These are phyloP conservation scores for Tangara arthus DNA, from an alignment of 2,797 vertebrate species.

Conservation along the genomic window DNA sequence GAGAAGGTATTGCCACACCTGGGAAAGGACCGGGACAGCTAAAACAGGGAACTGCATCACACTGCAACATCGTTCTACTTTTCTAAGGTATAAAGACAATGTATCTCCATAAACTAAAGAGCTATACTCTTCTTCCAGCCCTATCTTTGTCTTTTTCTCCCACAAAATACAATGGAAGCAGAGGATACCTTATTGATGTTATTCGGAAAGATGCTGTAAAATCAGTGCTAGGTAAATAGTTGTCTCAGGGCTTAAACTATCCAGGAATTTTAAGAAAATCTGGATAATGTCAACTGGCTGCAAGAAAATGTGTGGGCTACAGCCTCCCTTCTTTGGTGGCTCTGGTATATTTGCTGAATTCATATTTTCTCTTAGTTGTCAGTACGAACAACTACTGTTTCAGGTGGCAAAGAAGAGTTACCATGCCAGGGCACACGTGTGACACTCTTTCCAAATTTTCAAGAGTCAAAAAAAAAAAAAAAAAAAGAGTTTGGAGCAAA, in stretches of 20 bases:
- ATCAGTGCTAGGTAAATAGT: not conserved
- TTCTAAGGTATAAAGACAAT: not conserved
- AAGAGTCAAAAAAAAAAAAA: not conserved
- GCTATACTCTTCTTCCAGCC: not conserved
- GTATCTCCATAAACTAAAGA: not conserved
- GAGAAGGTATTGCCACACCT: too few relatives aligned
- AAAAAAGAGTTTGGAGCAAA: not conserved
- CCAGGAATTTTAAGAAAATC: conserved; percentile 35
- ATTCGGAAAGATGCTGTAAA: not conserved
- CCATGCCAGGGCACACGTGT: rapidly evolving
- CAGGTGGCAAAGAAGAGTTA: not conserved
- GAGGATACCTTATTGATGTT: not conserved
- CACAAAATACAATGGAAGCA: not conserved
- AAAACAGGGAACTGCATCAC: too few relatives aligned
- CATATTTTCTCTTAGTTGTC: not conserved
- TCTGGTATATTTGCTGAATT: not conserved
- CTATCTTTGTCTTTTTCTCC: not conserved
- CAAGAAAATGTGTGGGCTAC: not conserved
- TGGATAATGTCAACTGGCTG: not conserved
- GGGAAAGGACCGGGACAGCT: too few relatives aligned
- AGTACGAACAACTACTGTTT: not conserved
- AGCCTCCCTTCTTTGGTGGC: not conserved
- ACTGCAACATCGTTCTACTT: not conserved
- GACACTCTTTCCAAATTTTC: not conserved
- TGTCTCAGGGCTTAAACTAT: not conserved